Percentiles rank a stretch among this genome's conserved stretches.
These are phyloP conservation scores for Aphrocallistes beatrix DNA, from an alignment of 37 sponge, comb jelly and placozoan species.

Conservation along the genomic window DNA sequence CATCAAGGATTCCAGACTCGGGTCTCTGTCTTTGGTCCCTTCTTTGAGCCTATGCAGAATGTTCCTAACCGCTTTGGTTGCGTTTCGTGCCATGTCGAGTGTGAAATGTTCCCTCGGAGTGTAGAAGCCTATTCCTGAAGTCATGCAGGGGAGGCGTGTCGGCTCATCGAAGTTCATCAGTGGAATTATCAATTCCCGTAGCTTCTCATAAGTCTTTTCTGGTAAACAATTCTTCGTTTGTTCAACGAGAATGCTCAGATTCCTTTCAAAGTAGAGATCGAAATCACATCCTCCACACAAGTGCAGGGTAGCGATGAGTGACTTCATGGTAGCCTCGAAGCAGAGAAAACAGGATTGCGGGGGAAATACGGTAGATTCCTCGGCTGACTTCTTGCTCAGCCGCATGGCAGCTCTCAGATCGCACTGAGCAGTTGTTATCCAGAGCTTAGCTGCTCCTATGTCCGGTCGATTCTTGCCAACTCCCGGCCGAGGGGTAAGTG, in stretches of 20 bases:
- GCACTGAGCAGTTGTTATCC: not conserved
- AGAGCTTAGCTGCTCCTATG: not conserved
- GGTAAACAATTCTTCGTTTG: not conserved
- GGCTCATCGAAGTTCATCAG: not conserved
- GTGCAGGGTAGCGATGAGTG: not conserved
- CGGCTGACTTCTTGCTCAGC: not conserved
- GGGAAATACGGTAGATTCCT: not conserved
- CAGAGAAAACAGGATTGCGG: not conserved
- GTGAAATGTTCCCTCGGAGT: not conserved
- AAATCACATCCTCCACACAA: not conserved
- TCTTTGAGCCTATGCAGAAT: not conserved
- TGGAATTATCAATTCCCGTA: not conserved
- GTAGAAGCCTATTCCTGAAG: not conserved
- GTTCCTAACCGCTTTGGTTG: not conserved
- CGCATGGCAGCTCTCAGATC: not conserved
- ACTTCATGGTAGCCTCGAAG: not conserved
- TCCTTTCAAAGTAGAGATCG: not conserved
- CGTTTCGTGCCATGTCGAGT: not conserved
- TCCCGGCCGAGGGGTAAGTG: not conserved
- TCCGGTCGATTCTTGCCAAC: not conserved
- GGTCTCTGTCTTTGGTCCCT: not conserved
- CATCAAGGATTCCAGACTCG: not conserved
- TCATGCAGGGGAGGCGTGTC: slow-evolving; percentile 8
- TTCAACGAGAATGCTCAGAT: not conserved
- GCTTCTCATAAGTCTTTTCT: not conserved